Evolutionary conservation across 2,888 invertebrate genomes (phyloP), one percentile per base, ranked within the genome.

Genomic region (Eupithecia subfuscata): DNA sequence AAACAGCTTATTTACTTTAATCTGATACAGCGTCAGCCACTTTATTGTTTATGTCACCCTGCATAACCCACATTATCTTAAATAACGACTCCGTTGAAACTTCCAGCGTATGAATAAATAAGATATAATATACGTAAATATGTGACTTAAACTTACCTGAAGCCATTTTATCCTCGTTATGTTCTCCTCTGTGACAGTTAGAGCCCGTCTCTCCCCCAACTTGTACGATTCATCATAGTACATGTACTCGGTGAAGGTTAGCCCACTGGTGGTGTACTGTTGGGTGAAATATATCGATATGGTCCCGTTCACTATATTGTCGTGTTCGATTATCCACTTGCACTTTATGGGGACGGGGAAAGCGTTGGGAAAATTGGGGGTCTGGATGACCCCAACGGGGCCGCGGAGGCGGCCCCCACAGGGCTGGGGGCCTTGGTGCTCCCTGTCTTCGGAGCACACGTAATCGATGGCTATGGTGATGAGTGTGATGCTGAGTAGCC

Each of bases 271-370:
- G 65, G 98, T 97, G 93, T 97, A 98, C 83, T 98, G 96, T 87
- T 98, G 98, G 2, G 98, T 98, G 83, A 98, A 96, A 88, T 98
- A 98, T 80, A 98, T 96, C 81, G 97, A 96, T 86, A 98, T 98
- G 71, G 97, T 96, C 14, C 96, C 96, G 83, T 97, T 97, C 75
- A 95, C 95, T 79, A 97, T 96, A n/a, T n/a, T 65, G 37, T 97
- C 97, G 86, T 98, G 97, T 77, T 93, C 91, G 87, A 98, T 97
- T 76, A 98, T 95, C 98, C 98, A 98, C 83, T 97, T 96, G 89
- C 98, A 98, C 82, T 96, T 96, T 78, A 98, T 96, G 22, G 98
- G 98, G 63, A 97, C 97, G 9, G 96, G 95, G 89, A 98, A 98
- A 34, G 97, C 95, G 76, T 95, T 95, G 0, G 98, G 98, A 87